A percentile compares a stretch with the other conserved stretches of the same genome.
phyloP scores from a whole-genome alignment of 2,113 vertebrate species.

The Acrocephalus arundinaceus region DNA sequence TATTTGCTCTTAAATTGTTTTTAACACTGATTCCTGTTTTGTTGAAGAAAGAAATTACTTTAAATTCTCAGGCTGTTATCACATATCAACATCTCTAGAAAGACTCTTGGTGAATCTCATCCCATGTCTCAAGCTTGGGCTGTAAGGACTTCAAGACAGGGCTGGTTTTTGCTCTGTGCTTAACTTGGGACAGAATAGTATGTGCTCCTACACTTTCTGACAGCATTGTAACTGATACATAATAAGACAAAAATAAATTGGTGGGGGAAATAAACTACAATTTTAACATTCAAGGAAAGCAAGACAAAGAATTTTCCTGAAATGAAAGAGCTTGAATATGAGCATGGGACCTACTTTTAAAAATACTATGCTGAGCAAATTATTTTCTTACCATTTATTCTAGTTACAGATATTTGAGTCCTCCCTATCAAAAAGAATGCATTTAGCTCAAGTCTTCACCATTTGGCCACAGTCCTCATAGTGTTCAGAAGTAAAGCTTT shows the following conservation, averaged over 20 bases:
- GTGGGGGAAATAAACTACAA: not conserved
- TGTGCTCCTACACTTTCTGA: not conserved
- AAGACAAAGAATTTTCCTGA: not conserved
- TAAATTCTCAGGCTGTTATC: not conserved
- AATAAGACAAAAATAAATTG: not conserved
- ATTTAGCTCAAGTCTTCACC: not conserved
- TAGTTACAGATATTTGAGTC: not conserved
- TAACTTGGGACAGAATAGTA: not conserved
- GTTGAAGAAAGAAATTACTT: not conserved
- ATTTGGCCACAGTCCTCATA: not conserved
- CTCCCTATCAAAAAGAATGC: not conserved
- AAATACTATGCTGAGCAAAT: not conserved
- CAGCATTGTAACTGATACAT: not conserved
- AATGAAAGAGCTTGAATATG: not conserved
- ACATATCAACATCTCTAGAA: not conserved
- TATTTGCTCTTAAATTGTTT: not conserved
- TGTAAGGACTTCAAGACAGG: not conserved
- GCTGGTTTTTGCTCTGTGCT: not conserved
- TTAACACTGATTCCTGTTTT: not conserved
- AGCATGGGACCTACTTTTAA: not conserved
- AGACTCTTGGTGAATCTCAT: not conserved
- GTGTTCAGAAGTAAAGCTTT: not conserved
- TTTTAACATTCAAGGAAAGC: not conserved
- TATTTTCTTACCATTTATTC: not conserved
- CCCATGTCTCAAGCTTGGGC: not conserved